phyloP scores from a whole-genome alignment of 2,113 vertebrate genomes.

The Numida meleagris region DNA sequence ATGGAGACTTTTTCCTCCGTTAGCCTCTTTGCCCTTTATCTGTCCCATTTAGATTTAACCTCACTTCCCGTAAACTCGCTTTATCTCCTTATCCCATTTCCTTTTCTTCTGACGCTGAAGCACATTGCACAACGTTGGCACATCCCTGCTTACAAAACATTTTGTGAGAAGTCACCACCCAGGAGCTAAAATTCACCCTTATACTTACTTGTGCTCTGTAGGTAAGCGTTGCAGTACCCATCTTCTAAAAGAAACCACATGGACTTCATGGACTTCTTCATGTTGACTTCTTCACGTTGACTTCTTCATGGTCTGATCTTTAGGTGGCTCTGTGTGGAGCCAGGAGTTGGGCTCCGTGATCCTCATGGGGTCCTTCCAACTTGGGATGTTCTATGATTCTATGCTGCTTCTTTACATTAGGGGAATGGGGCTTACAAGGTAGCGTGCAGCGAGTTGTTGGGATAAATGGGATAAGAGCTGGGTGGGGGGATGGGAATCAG shows the following conservation, averaged over 20 bases:
- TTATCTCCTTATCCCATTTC: background rate
- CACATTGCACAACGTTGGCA: background rate
- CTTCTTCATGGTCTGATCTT: background rate
- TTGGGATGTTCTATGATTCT: background rate
- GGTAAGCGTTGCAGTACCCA: accelerated
- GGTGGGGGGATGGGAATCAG: background rate
- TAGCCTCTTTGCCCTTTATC: background rate
- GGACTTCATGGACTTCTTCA: background rate
- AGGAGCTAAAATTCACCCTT: background rate
- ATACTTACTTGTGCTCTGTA: no score
- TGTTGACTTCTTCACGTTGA: background rate
- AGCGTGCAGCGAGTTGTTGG: background rate
- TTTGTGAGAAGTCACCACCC: background rate
- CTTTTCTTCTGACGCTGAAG: background rate
- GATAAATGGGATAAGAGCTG: background rate
- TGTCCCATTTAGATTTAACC: background rate
- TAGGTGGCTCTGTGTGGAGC: background rate
- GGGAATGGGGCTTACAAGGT: background rate
- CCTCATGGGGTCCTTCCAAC: background rate
- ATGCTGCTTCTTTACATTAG: accelerated
- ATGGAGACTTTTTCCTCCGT: background rate
- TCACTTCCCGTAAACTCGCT: background rate
- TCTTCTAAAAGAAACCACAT: background rate
- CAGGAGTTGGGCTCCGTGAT: background rate
- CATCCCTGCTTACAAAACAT: background rate